Evolutionary conservation across 2,113 vertebrate species (phyloP).

Genomic region (Hemibagrus wyckioides): DNA sequence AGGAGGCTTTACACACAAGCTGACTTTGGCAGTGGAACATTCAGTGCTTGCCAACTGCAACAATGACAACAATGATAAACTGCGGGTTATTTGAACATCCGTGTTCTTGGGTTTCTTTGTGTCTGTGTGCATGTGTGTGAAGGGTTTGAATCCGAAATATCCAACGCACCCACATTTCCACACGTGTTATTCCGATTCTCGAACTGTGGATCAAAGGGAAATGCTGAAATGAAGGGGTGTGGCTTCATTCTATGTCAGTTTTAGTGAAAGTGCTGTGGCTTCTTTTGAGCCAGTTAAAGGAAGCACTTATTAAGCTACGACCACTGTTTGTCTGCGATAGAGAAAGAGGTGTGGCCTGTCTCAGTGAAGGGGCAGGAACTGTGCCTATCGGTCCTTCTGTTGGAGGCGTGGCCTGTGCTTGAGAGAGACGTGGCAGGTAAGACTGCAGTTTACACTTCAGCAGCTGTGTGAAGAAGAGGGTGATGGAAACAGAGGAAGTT

Average conservation of each 20-base stretch:
- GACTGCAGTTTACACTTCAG: not conserved
- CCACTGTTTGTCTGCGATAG: not conserved
- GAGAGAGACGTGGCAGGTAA: not conserved
- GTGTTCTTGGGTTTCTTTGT: not conserved
- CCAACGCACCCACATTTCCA: too few species aligned
- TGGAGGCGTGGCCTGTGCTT: not conserved
- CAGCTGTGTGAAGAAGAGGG: not conserved
- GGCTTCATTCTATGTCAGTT: not conserved
- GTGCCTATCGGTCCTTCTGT: not conserved
- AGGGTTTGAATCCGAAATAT: not conserved
- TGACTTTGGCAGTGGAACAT: conserved; percentile 5
- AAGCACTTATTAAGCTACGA: not conserved
- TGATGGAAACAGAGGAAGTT: not conserved
- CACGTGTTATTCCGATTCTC: not conserved
- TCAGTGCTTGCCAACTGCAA: conserved; percentile 15
- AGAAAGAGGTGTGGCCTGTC: not conserved
- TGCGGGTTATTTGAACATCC: not conserved
- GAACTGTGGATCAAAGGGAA: not conserved
- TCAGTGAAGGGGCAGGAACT: not conserved
- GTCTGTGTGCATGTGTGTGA: not conserved
- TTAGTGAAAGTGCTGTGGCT: not conserved
- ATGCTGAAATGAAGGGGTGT: not conserved
- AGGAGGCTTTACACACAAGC: conserved; percentile 34
- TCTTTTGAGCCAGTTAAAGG: too few species aligned
- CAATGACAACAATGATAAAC: conserved; percentile 11